These are phyloP conservation scores for Tridacna gigas DNA, from an alignment of 2,888 invertebrate species.

Conservation along the genomic window DNA sequence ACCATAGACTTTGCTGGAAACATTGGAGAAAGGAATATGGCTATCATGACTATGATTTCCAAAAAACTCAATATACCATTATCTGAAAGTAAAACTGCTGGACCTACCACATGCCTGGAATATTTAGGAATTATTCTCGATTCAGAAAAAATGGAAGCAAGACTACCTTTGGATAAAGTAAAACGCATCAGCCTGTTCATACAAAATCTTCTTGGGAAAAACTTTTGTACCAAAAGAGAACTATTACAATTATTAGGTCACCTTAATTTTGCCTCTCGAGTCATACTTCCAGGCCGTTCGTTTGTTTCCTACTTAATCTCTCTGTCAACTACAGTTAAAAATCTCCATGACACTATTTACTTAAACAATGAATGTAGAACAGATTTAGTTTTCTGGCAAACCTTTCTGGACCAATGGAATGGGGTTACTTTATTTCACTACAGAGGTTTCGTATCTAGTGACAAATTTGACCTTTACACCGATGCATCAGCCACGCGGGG, in stretches of 20 bases:
- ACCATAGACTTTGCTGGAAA: conserved; percentile 34
- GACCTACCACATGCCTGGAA: conserved; percentile 41
- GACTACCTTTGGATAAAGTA: conserved; percentile 48
- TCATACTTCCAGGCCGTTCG: conserved; percentile 38
- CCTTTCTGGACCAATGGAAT: conserved; percentile 36
- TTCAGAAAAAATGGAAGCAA: conserved; percentile 46
- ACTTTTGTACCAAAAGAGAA: too few species aligned
- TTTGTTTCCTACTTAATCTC: conserved; percentile 42
- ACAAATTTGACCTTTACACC: conserved; percentile 29
- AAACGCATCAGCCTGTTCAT: conserved; percentile 29
- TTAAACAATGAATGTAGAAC: conserved; percentile 21
- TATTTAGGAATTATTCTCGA: conserved; percentile 61
- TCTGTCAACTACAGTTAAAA: conserved; percentile 29
- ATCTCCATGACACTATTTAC: conserved; percentile 27
- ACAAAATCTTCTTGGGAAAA: neutral
- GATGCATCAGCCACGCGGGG: conserved; percentile 40
- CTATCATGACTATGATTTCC: conserved; percentile 36
- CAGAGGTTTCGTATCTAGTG: neutral
- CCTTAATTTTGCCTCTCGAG: conserved; percentile 43
- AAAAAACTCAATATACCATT: conserved; percentile 47
- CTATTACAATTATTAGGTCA: conserved; percentile 47
- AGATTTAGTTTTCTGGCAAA: conserved; percentile 36
- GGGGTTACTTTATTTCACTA: conserved; percentile 31
- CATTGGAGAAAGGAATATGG: conserved; percentile 53
- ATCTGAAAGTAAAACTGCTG: conserved; percentile 46